Conservation (phyloP, 2,888 invertebrate genomes). For the Netelia fuscicornis region DNA sequence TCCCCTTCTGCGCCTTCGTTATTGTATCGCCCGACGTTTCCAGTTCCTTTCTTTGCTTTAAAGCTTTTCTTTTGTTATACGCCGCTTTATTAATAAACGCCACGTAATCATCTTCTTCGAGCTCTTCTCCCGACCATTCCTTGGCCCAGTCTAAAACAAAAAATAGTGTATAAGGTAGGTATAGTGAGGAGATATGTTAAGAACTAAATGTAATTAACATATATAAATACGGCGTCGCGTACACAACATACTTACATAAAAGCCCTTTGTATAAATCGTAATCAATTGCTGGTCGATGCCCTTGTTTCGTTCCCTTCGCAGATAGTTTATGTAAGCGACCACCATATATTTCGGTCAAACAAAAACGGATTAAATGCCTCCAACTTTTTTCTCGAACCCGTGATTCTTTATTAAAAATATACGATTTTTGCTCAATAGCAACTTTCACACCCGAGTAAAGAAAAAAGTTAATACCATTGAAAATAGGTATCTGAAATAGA, state of each 20-base stretch:
- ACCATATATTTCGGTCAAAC: slow-evolving; percentile 16
- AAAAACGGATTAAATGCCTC: not conserved
- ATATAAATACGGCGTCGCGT: not conserved
- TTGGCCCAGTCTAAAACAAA: slow-evolving; percentile 25
- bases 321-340: not conserved
- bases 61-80: not conserved
- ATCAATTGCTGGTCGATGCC: slow-evolving; percentile 12
- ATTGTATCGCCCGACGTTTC: no score
- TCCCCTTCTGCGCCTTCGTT: no score
- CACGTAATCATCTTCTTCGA: slow-evolving; percentile 13
- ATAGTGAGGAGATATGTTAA: not conserved
- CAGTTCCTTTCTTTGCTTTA: not conserved
- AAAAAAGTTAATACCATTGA: slow-evolving; percentile 18
- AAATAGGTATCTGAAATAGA: slow-evolving; percentile 32
- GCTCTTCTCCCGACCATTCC: slow-evolving; percentile 14
- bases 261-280: slow-evolving; percentile 8
- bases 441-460: slow-evolving; percentile 14
- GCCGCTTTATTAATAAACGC: not conserved
- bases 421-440: not conserved
- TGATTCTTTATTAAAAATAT: not conserved
- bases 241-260: slow-evolving; percentile 20
- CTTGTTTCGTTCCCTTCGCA: slow-evolving; percentile 21
- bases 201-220: not conserved
- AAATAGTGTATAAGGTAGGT: not conserved
- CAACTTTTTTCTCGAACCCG: slow-evolving; percentile 4